Conservation (phyloP, 2,888 invertebrate genomes). For the Molanna angustata region DNA sequence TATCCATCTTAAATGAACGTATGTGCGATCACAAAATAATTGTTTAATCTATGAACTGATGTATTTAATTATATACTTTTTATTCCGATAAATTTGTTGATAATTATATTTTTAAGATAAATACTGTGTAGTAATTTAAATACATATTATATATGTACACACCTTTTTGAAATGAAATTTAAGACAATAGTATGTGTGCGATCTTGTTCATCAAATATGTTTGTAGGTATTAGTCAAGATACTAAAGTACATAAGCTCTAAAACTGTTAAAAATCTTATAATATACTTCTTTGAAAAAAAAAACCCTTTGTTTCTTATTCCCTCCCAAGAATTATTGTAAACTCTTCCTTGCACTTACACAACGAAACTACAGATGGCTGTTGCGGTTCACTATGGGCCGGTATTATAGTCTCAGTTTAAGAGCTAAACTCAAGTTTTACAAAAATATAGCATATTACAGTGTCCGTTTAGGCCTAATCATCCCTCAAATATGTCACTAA, state of each 20-base stretch:
- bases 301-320: not conserved
- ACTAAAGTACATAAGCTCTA: constrained; percentile 21
- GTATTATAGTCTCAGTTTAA: too few species aligned
- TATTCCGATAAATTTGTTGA: constrained; percentile 16
- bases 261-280: constrained; percentile 25
- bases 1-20: too few species aligned
- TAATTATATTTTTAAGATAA: constrained; percentile 20
- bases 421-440: too few species aligned
- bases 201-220: constrained; percentile 23
- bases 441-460: too few species aligned
- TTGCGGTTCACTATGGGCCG: too few species aligned
- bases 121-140: constrained; percentile 19
- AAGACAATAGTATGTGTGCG: constrained; percentile 26
- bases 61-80: too few species aligned
- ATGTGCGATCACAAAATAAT: too few species aligned
- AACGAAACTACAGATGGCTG: too few species aligned
- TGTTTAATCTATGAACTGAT: constrained; percentile 13
- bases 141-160: constrained; percentile 13
- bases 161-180: constrained; percentile 22
- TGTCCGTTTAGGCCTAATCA: too few species aligned
- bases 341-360: too few species aligned
- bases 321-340: too few species aligned
- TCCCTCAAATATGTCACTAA: too few species aligned
- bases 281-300: constrained; percentile 28
- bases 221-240: constrained; percentile 22